A percentile compares a stretch with the other conserved stretches of the same genome.
phyloP scores from a whole-genome alignment of 2,797 vertebrate species.

The Otolemur crassicaudatus region DNA sequence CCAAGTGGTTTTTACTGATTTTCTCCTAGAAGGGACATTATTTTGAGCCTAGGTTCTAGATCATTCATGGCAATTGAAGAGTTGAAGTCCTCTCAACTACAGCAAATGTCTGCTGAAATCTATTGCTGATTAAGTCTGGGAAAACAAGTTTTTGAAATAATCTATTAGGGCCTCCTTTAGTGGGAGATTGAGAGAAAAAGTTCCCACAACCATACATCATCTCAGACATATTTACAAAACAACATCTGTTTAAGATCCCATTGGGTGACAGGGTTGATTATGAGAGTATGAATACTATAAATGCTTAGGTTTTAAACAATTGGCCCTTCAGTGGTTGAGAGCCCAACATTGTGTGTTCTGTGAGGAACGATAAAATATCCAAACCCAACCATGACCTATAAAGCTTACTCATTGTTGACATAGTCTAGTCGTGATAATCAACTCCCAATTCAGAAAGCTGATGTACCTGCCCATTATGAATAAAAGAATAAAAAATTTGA shows the following conservation, averaged over 20 bases:
- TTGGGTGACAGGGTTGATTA: neutral
- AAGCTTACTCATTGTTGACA: neutral
- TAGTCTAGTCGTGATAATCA: conserved; percentile 6
- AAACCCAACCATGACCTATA: neutral
- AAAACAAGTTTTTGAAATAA: conserved; percentile 42
- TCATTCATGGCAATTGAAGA: neutral
- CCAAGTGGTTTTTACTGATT: neutral
- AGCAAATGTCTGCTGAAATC: neutral
- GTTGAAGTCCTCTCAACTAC: neutral
- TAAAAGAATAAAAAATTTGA: neutral
- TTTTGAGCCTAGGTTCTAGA: neutral
- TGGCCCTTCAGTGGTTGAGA: neutral
- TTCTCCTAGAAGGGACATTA: neutral
- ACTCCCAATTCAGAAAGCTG: conserved; percentile 15
- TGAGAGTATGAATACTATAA: conserved; percentile 37
- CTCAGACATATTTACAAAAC: conserved; percentile 66
- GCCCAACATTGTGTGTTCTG: neutral
- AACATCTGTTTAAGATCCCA: conserved; percentile 61
- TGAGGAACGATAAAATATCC: conserved; percentile 10
- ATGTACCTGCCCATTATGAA: neutral
- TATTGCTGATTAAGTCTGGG: neutral
- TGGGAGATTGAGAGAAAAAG: neutral
- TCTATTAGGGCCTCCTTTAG: neutral
- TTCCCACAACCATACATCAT: conserved; percentile 44
- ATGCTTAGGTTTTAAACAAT: conserved; percentile 45